Percentiles rank a stretch among this genome's conserved stretches.
phyloP scores from a whole-genome alignment of 2,797 vertebrate species.

The Centropyge bicolor region DNA sequence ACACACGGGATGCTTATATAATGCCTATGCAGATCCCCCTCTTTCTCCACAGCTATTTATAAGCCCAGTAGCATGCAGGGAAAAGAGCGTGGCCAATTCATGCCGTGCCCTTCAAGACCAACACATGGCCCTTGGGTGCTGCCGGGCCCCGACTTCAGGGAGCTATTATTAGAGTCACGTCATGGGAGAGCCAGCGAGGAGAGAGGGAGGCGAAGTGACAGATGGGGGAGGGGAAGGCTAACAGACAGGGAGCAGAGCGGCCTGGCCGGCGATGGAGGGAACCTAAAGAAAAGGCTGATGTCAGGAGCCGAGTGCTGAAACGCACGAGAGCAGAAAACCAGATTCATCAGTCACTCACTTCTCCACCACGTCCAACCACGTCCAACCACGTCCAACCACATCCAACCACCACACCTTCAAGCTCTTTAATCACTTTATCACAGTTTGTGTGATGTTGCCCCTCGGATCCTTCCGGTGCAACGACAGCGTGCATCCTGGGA shows the following conservation, averaged over 20 bases:
- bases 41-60: constrained; percentile 75
- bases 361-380: no score
- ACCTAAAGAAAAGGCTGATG: not conserved
- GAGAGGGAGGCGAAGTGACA: constrained; percentile 73
- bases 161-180: constrained; percentile 83
- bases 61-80: constrained; percentile 62
- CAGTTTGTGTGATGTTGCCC: no score
- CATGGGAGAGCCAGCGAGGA: constrained; percentile 73
- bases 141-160: constrained; percentile 72
- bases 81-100: constrained; percentile 67
- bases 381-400: no score
- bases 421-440: no score
- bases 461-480: no score
- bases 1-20: constrained; percentile 82
- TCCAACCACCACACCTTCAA: no score
- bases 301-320: not conserved
- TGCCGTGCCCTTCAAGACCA: constrained; percentile 82
- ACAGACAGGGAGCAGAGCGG: constrained; percentile 29
- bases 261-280: constrained; percentile 34
- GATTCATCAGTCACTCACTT: not conserved
- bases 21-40: constrained; percentile 61
- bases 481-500: no score
- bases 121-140: constrained; percentile 66
- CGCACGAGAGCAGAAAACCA: not conserved
- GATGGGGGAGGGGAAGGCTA: constrained; percentile 59